Base-by-base conservation (phyloP, 1,140 invertebrate species). In the Samia ricini region DNA sequence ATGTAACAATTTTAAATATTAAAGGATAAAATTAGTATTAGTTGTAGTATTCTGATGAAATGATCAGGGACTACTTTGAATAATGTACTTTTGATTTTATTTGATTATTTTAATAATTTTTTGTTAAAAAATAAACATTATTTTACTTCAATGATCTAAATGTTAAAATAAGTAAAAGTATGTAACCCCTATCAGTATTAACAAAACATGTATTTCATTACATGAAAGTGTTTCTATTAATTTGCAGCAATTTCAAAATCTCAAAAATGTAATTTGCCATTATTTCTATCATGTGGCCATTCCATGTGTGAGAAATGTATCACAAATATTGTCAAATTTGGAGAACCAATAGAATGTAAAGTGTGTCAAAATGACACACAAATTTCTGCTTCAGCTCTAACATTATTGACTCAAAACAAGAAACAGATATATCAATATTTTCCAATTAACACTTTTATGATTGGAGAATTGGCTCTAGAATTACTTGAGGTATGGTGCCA, bases 301-400 rank as follows among this genome's bases (percentile, higher is more conserved):
- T 72, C 87, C 2, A 81, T 87, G 67, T 91, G 89, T 63, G 82
- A 88, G 58, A 83, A 76, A 33, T 91, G 89, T 64, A 72, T 91
- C 49, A 75, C 64, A 33, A 84, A 81, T 56, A 77, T 83, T 50
- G 56, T 83, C 1, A 84, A 82, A 60, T 85, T 80, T 71, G 49
- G 55, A 22, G 80, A 83, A 24, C 80, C 79, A 0, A 78, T 89
- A 61, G 75, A 83, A 57, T 91, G 89, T 64, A 83, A 80, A 67
- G 62, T 86, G 36, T 91, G 89, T 66, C 58, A 79, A n/a, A 63
- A 70, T 51, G 76, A 80, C 50, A 76, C 71, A 54, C 61, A 79
- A 56, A 29, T 91, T 2, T 60, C 58, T 52, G 10, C 64, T 20
- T 36, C 61, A 23, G 71, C 87, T 48, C 22, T 76, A 23, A 61